Evolutionary conservation across 2,888 invertebrate genomes (phyloP).

Genomic region (Pycnomerus fuliginosus): DNA sequence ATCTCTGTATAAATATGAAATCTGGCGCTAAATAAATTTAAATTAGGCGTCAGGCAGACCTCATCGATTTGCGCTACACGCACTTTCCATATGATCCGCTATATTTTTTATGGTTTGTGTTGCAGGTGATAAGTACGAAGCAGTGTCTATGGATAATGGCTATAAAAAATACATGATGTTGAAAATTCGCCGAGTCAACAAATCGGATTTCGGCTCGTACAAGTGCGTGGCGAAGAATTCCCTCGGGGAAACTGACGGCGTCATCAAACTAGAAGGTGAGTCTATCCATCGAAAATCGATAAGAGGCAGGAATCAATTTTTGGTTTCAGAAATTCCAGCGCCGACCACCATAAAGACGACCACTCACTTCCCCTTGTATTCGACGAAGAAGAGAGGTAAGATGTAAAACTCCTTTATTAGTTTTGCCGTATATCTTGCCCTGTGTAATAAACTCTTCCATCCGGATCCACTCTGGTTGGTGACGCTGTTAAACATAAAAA

Average conservation of each 20-base stretch:
- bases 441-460: conserved; percentile 22
- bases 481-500: conserved; percentile 28
- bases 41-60: too few species aligned
- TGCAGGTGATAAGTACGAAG: conserved; percentile 85
- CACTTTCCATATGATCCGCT: too few species aligned
- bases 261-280: conserved; percentile 86
- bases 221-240: conserved; percentile 92
- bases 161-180: conserved; percentile 91
- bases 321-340: conserved; percentile 75
- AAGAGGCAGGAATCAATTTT: too few species aligned
- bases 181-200: conserved; percentile 78
- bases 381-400: conserved; percentile 67
- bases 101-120: too few species aligned
- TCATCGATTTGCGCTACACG: too few species aligned
- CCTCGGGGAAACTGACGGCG: conserved; percentile 84
- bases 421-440: conserved; percentile 18
- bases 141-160: conserved; percentile 77
- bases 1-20: too few species aligned
- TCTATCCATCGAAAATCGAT: conserved; percentile 12
- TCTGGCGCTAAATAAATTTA: too few species aligned
- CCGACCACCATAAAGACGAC: conserved; percentile 76
- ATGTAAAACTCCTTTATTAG: conserved; percentile 24
- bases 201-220: conserved; percentile 83
- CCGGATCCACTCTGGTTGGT: conserved; percentile 22
- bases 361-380: conserved; percentile 58